Evolutionary conservation across 2,113 vertebrate genomes (phyloP), one percentile per base, ranked within the genome.

Genomic region (Toxostoma redivivum): DNA sequence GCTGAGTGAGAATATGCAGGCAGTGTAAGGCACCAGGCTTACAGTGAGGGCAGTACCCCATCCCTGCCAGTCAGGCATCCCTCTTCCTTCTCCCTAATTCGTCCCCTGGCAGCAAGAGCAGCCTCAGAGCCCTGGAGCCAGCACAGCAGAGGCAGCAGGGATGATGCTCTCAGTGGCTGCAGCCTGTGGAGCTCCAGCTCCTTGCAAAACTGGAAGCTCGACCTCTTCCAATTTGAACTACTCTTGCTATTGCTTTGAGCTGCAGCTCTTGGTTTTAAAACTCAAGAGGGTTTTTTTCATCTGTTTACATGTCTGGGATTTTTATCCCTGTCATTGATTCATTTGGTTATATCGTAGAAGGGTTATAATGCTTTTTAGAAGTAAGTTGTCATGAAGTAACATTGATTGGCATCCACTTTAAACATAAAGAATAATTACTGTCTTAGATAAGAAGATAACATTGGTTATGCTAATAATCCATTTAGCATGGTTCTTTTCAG

Each of bases 101-200:
- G 1, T 35, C 53, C 45, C 6, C 4, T 0, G 2, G 33, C 12
- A 54, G 58, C 33, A 45, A 6, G 21, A 31, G 40, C 2, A 9
- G 67, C 81, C 19, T 4, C 87, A 17, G 10, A 25, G 9, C 16
- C 33, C 50, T 0, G 0, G 15, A 13, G 37, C n/a, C 50, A 44
- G 58, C 31, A 3, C 0, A 0, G 12, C 24, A 15, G 15, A 28
- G 40, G 11, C 7, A 8, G 21, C 56, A 66, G 38, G 30, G 31
- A 37, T 57, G 51, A 20, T 31, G 48, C 58, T 67, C 24, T 25
- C 25, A 14, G 54, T 38, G 58, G 15, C 57, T 6, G 14, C 17
- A 3, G 16, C 22, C 33, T 5, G 1, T 7, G 9, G 31, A 50
- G 42, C 51, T 74, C n/a, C 30, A 44, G 44, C 35, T 48, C 38